Conservation (phyloP, 2,888 invertebrate genomes). For the Gandaritis pyraliata region DNA sequence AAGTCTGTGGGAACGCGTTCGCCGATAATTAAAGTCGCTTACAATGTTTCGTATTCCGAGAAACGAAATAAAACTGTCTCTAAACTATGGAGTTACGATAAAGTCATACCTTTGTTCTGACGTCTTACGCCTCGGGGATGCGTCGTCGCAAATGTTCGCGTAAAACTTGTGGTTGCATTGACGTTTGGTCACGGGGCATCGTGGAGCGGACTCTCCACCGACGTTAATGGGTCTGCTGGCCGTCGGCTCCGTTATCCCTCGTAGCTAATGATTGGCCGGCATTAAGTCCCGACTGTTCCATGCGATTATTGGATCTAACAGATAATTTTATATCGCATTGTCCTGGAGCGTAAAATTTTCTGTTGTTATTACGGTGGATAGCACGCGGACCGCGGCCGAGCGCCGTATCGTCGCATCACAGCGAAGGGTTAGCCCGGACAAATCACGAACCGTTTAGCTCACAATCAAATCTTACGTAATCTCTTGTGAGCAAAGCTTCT, state of each 20-base stretch:
- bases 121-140: constrained; percentile 66
- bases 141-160: constrained; percentile 58
- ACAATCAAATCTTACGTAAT: constrained; percentile 28
- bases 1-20: constrained; percentile 62
- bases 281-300: constrained; percentile 81
- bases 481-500: constrained; percentile 5
- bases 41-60: constrained; percentile 53
- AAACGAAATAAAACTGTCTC: constrained; percentile 63
- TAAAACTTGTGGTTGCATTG: constrained; percentile 72
- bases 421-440: constrained; percentile 58
- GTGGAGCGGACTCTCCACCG: constrained; percentile 58
- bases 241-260: constrained; percentile 82
- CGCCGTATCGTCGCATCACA: constrained; percentile 62
- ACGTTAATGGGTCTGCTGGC: constrained; percentile 71
- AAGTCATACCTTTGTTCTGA: constrained; percentile 78
- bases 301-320: constrained; percentile 85
- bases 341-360: constrained; percentile 84
- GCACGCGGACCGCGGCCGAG: constrained; percentile 61
- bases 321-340: constrained; percentile 85
- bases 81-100: constrained; percentile 69
- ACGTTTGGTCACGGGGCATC: constrained; percentile 82
- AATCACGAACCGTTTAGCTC: constrained; percentile 62
- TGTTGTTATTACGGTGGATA: constrained; percentile 77
- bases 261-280: constrained; percentile 84
- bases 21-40: constrained; percentile 59